Evolutionary conservation across 2,888 invertebrate species (phyloP), one percentile per base, ranked within the genome.

Genomic region (Hyppa rectilinea): DNA sequence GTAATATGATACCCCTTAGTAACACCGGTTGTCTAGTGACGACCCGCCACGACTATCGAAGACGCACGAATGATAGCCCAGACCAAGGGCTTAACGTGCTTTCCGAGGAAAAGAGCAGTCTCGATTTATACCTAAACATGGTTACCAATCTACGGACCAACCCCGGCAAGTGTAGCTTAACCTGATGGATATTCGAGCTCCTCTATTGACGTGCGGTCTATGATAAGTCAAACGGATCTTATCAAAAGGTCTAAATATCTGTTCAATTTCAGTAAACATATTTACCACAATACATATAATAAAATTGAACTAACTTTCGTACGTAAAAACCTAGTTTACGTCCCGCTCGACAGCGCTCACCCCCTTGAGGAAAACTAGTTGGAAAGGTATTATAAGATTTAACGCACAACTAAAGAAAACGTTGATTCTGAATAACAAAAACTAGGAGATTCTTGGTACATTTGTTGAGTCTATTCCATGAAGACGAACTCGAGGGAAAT

Each of bases 301-400:
- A 26, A 40, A 40, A 17, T 20, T 29, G n/a, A 56, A 38, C 20
- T 36, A 47, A 53, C 38, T 53, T 76, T 20, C 10, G n/a, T 26
- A 65, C 43, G 43, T 34, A 45, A 43, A 26, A 53, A 53, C 12
- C 17, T 17, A 23, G 45, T 59, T 45, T 29, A 38, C n/a, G 9
- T 77, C 59, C 26, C 31, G n/a, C 12, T 3, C 2, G 49, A 73
- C 23, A 63, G 31, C 20, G 1, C 20, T 36, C 12, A 10, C 6
- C 14, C 80, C 14, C 55, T 52, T 5, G 64, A 64, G 67, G 58
- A 12, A 64, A 58, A 43, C 68, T 43, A 40, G 52, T 64, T 7
- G 14, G 6, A 50, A 52, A 79, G 29, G 17, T 52, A 61, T 68
- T 73, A 68, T 23, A 53, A 74, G 75, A 78, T 80, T 80, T 74